phyloP scores from a whole-genome alignment of 1,140 invertebrate genomes.

The Oreohelix idahoensis region DNA sequence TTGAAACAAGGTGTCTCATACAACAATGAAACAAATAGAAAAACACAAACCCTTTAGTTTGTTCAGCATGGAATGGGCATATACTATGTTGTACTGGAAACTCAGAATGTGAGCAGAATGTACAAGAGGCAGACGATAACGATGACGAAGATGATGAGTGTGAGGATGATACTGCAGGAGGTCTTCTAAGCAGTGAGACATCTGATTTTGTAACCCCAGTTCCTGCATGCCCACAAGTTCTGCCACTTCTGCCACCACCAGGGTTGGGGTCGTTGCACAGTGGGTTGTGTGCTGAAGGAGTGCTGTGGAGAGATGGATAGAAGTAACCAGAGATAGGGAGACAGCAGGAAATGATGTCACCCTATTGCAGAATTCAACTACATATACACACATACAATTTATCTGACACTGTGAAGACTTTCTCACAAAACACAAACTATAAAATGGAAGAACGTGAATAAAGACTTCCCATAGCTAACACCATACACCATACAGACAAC shows the following conservation, averaged over 20 bases:
- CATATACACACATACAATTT: too few relatives aligned
- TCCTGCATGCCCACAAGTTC: slow-evolving; percentile 41
- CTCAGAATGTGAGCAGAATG: slow-evolving; percentile 45
- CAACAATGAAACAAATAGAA: background rate
- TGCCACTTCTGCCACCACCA: slow-evolving; percentile 59
- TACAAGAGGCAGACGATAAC: slow-evolving; percentile 41
- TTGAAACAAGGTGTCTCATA: background rate
- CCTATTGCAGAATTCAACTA: too few relatives aligned
- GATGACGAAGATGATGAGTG: background rate
- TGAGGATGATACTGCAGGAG: background rate
- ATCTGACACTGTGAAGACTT: too few relatives aligned
- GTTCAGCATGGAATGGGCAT: slow-evolving; percentile 74
- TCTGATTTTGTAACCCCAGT: slow-evolving; percentile 47
- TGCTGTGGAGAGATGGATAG: slow-evolving; percentile 9
- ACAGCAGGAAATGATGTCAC: background rate
- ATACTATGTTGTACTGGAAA: slow-evolving; percentile 71
- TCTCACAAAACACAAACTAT: background rate
- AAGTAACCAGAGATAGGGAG: background rate
- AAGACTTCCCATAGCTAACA: too few relatives aligned
- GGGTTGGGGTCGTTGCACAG: slow-evolving; percentile 68
- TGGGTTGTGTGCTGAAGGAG: background rate
- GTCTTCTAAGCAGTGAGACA: slow-evolving; percentile 7
- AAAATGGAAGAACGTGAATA: too few relatives aligned
- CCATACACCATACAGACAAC: too few relatives aligned
- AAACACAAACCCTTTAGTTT: slow-evolving; percentile 72